A percentile compares a stretch with the other conserved stretches of the same genome.
phyloP scores from a whole-genome alignment of 2,113 vertebrate genomes.

The Cisticola juncidis region DNA sequence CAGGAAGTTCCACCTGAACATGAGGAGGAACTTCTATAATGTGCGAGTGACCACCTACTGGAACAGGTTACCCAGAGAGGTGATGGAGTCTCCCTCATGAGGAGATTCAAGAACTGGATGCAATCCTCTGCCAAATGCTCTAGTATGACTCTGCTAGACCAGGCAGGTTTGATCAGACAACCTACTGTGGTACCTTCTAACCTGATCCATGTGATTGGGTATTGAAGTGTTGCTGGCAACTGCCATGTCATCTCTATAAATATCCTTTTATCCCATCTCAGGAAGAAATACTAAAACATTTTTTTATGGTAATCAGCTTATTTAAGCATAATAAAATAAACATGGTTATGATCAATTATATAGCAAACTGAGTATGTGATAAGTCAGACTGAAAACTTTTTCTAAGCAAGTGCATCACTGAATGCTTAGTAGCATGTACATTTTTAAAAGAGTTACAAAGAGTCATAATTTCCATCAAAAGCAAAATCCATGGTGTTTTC shows the following conservation, averaged over 20 bases:
- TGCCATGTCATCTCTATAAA: not conserved
- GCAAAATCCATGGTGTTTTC: not conserved
- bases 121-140: not conserved
- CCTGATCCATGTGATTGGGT: not conserved
- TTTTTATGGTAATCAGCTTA: not conserved
- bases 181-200: not conserved
- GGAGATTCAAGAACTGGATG: not conserved
- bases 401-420: not conserved
- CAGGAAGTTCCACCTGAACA: not conserved
- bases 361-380: not conserved
- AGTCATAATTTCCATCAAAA: not conserved
- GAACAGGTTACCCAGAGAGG: not conserved
- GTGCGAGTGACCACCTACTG: fast-evolving
- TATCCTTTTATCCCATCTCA: not conserved
- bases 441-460: not conserved
- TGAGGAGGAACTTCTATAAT: not conserved
- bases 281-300: not conserved
- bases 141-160: not conserved
- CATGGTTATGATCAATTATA: not conserved
- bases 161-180: not conserved
- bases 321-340: not conserved
- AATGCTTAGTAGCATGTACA: not conserved
- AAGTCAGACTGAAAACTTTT: not conserved
- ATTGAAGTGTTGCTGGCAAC: not conserved
- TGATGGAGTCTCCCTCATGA: not conserved